phyloP scores from a whole-genome alignment of 2,113 vertebrate species.

The Daubentonia madagascariensis region DNA sequence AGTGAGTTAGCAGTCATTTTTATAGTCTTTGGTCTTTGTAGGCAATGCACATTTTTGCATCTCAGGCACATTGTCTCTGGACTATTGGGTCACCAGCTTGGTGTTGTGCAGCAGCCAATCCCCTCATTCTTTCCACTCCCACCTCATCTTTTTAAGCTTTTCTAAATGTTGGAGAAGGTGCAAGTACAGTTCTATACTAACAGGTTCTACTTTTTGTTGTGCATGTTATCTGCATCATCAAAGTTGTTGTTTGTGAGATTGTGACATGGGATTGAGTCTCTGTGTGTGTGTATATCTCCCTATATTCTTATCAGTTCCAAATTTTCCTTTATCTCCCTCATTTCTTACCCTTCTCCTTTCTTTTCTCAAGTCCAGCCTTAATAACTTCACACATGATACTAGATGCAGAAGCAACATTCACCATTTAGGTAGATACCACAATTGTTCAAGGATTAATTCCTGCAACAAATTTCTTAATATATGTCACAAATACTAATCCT shows the following conservation, averaged over 20 bases:
- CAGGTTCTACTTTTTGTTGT: not conserved
- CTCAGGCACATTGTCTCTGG: fast-evolving
- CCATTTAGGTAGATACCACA: not conserved
- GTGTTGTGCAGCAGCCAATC: not conserved
- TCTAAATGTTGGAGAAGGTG: not conserved
- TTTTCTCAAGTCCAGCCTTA: not conserved
- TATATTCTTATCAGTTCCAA: not conserved
- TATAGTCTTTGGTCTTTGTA: not conserved
- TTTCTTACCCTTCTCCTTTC: not conserved
- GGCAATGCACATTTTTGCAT: not conserved
- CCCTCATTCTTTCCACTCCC: not conserved
- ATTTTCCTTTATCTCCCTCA: not conserved
- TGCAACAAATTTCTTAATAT: not conserved
- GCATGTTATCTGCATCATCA: not conserved
- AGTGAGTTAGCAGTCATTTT: not conserved
- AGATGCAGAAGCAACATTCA: not conserved
- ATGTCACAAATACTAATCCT: not conserved
- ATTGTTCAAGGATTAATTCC: not conserved
- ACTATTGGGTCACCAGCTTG: fast-evolving
- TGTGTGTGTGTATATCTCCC: not conserved
- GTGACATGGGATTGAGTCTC: not conserved
- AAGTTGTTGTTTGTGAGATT: not conserved
- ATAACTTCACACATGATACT: not conserved
- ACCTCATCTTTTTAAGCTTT: not conserved
- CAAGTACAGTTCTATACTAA: not conserved